Evolutionary conservation across 2,113 vertebrate species (phyloP).

Genomic region (Platanista minor): DNA sequence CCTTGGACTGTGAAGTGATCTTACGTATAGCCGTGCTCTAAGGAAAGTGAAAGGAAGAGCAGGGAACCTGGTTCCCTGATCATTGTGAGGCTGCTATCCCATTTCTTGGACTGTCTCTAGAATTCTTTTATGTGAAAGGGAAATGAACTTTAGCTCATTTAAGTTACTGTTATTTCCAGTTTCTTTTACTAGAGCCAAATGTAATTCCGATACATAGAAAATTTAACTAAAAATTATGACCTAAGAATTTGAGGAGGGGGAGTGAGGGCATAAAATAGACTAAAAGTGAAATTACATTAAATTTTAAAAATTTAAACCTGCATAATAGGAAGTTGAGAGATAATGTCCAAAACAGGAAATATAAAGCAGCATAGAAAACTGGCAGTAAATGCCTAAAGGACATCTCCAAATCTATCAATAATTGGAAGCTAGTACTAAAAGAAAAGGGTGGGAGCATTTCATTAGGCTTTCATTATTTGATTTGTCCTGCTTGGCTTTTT

Average conservation of each 20-base stretch:
- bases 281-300: neutral
- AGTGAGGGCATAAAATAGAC: neutral
- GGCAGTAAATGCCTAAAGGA: neutral
- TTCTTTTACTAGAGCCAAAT: neutral
- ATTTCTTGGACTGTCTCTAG: neutral
- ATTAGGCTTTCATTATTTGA: neutral
- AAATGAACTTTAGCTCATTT: neutral
- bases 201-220: neutral
- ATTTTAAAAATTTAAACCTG: neutral
- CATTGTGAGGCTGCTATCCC: neutral
- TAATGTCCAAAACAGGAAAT: neutral
- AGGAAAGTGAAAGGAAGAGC: neutral
- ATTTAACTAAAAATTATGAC: neutral
- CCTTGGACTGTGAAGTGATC: neutral
- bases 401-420: neutral
- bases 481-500: neutral
- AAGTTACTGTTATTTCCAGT: neutral
- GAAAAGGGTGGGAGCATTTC: neutral
- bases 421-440: neutral
- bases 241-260: neutral
- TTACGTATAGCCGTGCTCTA: neutral
- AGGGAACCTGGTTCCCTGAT: neutral
- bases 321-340: neutral
- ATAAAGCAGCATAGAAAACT: neutral
- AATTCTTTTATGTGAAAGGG: neutral